A percentile compares a stretch with the other conserved stretches of the same genome.
These are phyloP conservation scores for Synanthedon tipuliformis DNA, from an alignment of 2,888 invertebrate genomes.

Conservation along the genomic window DNA sequence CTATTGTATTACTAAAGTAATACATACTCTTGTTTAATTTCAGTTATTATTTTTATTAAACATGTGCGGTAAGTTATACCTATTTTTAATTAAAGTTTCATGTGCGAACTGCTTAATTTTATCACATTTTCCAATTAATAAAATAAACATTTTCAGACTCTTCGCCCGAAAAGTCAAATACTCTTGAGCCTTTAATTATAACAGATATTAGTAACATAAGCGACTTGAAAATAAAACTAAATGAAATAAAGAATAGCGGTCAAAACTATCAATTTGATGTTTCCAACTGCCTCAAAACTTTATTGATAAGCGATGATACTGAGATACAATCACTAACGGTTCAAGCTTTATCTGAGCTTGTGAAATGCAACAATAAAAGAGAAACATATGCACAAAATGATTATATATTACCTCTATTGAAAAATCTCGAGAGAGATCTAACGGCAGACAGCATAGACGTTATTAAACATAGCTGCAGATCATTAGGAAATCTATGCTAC, in stretches of 20 bases:
- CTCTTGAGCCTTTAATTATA: conserved; percentile 48
- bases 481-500: conserved; percentile 90
- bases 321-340: conserved; percentile 70
- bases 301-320: conserved; percentile 51
- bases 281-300: conserved; percentile 45
- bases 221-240: conserved; percentile 56
- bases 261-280: conserved; percentile 59
- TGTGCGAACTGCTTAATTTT: neutral
- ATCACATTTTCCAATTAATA: neutral
- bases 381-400: conserved; percentile 74
- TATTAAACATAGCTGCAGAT: conserved; percentile 81
- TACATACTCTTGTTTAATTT: neutral
- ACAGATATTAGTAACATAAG: conserved; percentile 46
- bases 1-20: neutral
- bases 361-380: conserved; percentile 81
- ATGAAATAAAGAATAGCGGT: conserved; percentile 50
- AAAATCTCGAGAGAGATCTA: conserved; percentile 52
- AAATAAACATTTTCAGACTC: conserved; percentile 20
- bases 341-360: conserved; percentile 84
- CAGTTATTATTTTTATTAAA: conserved; percentile 1
- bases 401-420: conserved; percentile 70
- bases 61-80: conserved; percentile 11
- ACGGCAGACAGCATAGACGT: conserved; percentile 58
- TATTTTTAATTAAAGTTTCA: conserved; percentile 26
- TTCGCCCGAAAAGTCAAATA: conserved; percentile 48